Evolutionary conservation across 2,888 invertebrate species (phyloP), one percentile per base, ranked within the genome.

Genomic region (Caenorhabditis macrosperma): DNA sequence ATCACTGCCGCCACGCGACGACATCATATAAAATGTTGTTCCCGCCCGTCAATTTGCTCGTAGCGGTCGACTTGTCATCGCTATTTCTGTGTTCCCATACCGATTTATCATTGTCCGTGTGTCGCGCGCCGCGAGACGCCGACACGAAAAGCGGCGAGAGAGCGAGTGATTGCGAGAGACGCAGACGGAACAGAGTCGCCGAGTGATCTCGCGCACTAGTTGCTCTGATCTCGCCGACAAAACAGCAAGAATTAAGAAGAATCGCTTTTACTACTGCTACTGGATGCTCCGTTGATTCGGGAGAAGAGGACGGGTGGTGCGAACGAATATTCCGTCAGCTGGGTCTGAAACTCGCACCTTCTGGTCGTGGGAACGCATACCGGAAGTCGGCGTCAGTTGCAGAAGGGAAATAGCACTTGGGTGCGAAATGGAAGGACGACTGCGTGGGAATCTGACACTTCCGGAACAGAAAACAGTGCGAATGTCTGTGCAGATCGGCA

Each of bases 21-120:
- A 71, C 71, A 71, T 71, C 71, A 71, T n/a, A n/a, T 71, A 63
- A 71, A 71, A 71, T 35, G 22, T 69, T 60, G 50, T 48, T 41
- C 38, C 48, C 38, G 30, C 41, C 9, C 28, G 71, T 71, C 71
- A 71, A 71, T 71, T 71, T 71, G 71, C 71, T 71, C 72, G 71
- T 44, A 26, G 57, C 52, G 59, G 46, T 48, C 20, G 57, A 71
- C 71, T 71, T 72, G 71, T 72, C 72, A 72, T 55, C 63, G 54
- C 46, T 44, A 17, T 17, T 44, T n/a, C 44, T 66, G 71, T 66
- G n/a, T 78, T 78, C 78, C 72, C 78, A 72, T 68, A 78, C 78
- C 72, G 72, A 78, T 78, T 72, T 78, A 78, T 78, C 78, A 78
- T 67, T 78, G 78, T 78, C 67, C 48, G 24, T 35, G 35, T 24